Evolutionary conservation across 2,797 vertebrate species (phyloP), one percentile per base, ranked within the genome.

Genomic region (Alcedo quadribrachys): DNA sequence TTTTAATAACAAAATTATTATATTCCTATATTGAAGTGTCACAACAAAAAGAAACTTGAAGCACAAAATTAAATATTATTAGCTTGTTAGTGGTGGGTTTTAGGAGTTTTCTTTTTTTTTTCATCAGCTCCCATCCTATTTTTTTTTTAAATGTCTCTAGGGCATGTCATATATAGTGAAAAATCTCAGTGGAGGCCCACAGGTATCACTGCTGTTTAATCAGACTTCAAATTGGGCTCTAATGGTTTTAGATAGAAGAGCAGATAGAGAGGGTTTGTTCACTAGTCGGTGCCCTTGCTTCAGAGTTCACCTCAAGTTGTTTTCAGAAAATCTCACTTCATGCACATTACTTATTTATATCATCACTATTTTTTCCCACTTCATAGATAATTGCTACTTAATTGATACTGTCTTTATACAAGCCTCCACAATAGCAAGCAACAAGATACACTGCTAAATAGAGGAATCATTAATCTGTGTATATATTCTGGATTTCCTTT

Each of bases 351-450:
- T 97, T 97, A 97, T 98, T 98, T 97, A 97, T 97, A 95, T 95
- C 93, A 96, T 91, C 90, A 87, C 87, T 90, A 91, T 94, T 94
- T 91, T 67, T 22, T 67, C 94, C 92, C 94, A 97, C 96, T 97
- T 96, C 96, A 92, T 95, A 96, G 96, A 97, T 98, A 98, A 98
- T 97, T 98, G 96, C 96, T 97, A 79, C 96, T 97, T 98, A 98
- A 98, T 97, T 98, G 97, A 97, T 97, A 96, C 96, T 93, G 96
- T 91, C 92, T 97, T 97, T 94, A 92, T 97, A 97, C 90, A 95
- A 95, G 94, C 87, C 95, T 96, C 87, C 87, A 95, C 85, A 94
- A 96, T 93, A 96, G 95, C 90, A 89, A 95, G 95, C 96, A 97
- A 97, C 91, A 96, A 97, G 96, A 94, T 92, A 94, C 81, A 43